phyloP scores from a whole-genome alignment of 2,797 vertebrate genomes.

The Enteromius thamalakanensis region DNA sequence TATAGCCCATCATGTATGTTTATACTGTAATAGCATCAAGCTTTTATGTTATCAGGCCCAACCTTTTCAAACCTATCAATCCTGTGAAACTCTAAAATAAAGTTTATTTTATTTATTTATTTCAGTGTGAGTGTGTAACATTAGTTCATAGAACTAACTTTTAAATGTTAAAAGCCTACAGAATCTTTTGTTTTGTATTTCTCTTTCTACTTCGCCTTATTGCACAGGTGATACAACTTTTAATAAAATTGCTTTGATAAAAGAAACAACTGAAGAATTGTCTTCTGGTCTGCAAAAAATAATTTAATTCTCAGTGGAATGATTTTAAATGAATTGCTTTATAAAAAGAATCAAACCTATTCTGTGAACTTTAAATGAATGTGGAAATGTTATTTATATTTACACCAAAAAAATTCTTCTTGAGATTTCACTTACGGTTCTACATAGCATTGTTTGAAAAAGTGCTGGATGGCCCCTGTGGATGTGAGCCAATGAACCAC shows the following conservation, averaged over 20 bases:
- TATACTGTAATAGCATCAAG: slow-evolving; percentile 17
- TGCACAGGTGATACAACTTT: background rate
- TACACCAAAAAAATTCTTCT: no score
- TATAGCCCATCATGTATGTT: slow-evolving; percentile 64
- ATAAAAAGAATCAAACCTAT: background rate
- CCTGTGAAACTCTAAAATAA: slow-evolving; percentile 34
- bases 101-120: slow-evolving; percentile 49
- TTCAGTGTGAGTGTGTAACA: background rate
- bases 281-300: background rate
- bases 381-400: background rate
- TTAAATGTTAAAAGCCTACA: background rate
- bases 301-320: background rate
- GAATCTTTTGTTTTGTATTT: background rate
- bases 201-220: background rate
- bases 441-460: background rate
- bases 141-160: slow-evolving; percentile 3
- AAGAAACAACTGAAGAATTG: background rate
- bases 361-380: background rate
- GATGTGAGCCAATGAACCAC: background rate
- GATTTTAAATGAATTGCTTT: background rate
- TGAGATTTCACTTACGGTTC: background rate
- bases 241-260: slow-evolving; percentile 20
- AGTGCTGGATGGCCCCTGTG: background rate
- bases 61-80: background rate
- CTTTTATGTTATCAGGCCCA: background rate